These are phyloP conservation scores for Xenopus laevis DNA, from an alignment of 2,113 vertebrate species.

Conservation along the genomic window DNA sequence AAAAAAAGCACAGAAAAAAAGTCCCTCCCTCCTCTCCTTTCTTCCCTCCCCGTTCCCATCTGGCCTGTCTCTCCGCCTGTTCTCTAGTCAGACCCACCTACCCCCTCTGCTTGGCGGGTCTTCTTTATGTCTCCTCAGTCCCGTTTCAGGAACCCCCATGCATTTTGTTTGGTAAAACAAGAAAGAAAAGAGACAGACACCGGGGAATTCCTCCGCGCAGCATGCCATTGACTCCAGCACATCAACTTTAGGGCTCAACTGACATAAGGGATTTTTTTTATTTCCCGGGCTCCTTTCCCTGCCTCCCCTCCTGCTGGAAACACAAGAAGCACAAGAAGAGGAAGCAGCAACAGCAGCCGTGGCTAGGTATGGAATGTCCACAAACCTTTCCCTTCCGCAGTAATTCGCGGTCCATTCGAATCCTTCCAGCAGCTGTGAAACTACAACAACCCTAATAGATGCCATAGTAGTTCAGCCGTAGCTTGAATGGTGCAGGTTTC, in stretches of 20 bases:
- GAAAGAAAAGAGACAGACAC: constrained; percentile 47
- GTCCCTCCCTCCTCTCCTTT: constrained; percentile 60
- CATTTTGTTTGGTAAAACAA: constrained; percentile 8
- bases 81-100: constrained; percentile 8
- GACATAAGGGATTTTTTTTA: constrained; percentile 63
- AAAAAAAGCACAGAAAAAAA: constrained; percentile 55
- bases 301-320: not conserved
- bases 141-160: not conserved
- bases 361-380: constrained; percentile 48
- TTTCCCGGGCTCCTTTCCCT: not conserved
- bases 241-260: constrained; percentile 78
- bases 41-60: constrained; percentile 7
- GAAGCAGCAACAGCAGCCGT: not conserved
- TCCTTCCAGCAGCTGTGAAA: too few relatives aligned
- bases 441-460: too few relatives aligned
- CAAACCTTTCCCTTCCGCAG: not conserved
- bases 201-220: constrained; percentile 77
- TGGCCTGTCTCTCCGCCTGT: not conserved
- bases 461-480: too few relatives aligned
- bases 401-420: too few relatives aligned
- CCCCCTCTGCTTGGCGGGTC: constrained; percentile 45
- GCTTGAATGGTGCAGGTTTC: too few relatives aligned
- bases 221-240: constrained; percentile 78
- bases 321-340: too few relatives aligned
- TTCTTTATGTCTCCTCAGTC: constrained; percentile 16